A percentile compares a stretch with the other conserved stretches of the same genome.
Evolutionary conservation across 2,888 invertebrate species (phyloP).

Genomic region (Macroteleia sp.): DNA sequence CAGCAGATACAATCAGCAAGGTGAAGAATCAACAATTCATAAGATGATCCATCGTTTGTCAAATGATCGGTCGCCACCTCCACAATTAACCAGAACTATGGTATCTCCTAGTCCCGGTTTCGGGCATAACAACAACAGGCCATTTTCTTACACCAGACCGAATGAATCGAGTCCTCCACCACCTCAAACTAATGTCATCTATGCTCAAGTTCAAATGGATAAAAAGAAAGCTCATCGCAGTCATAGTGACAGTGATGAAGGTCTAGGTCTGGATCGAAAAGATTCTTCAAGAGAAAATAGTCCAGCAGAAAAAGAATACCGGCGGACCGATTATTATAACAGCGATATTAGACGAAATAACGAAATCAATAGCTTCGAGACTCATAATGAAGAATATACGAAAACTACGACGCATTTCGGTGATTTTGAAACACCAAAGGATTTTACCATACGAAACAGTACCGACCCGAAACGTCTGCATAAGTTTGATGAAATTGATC

Average conservation of each 20-base stretch:
- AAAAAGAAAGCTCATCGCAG: slow-evolving; percentile 85
- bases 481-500: slow-evolving; percentile 80
- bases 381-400: slow-evolving; percentile 71
- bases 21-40: slow-evolving; percentile 86
- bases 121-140: slow-evolving; percentile 89
- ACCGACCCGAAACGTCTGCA: slow-evolving; percentile 69
- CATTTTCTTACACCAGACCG: slow-evolving; percentile 91
- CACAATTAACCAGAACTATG: slow-evolving; percentile 86
- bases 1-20: slow-evolving; percentile 77
- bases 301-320: slow-evolving; percentile 81
- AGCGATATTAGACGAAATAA: slow-evolving; percentile 76
- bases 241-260: slow-evolving; percentile 91
- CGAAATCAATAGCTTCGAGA: slow-evolving; percentile 77
- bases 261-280: slow-evolving; percentile 88
- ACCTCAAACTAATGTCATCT: slow-evolving; percentile 88
- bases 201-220: slow-evolving; percentile 88
- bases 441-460: slow-evolving; percentile 77
- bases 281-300: slow-evolving; percentile 81
- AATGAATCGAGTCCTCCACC: slow-evolving; percentile 85
- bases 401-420: slow-evolving; percentile 67
- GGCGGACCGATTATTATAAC: slow-evolving; percentile 75
- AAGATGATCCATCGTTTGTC: slow-evolving; percentile 91
- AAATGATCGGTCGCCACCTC: slow-evolving; percentile 88
- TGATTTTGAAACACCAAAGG: slow-evolving; percentile 61
- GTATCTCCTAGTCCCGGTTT: slow-evolving; percentile 87